Evolutionary conservation across 2,888 invertebrate genomes (phyloP), one percentile per base, ranked within the genome.

Genomic region (Metacarcinus magister): DNA sequence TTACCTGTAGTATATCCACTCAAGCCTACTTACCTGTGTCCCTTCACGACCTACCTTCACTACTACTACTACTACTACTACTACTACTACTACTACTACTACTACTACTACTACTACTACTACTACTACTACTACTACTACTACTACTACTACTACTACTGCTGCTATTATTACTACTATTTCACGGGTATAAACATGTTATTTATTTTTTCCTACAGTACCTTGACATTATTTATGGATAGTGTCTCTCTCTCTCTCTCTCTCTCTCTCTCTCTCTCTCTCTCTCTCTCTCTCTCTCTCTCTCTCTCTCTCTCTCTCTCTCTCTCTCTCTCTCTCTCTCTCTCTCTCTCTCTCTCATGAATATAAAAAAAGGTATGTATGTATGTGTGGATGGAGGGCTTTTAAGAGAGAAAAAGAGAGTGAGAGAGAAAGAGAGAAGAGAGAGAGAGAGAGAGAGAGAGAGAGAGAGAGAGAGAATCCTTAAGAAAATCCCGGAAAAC

Each of bases 201-300:
- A 48, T 13, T 48, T 13, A n/a, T n/a, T 13, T 13, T 48, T 60
- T 5, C 16, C 60, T 60, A 60, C 60, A 60, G 60, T 16, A 60
- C 60, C 60, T 60, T 2, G 75, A n/a, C 75, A 75, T 75, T 32
- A 82, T 13, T 82, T 32, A 32, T 91, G 91, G 19, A 91, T 46
- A n/a, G 13, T 16, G 19, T 19, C 91, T 3, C n/a, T 7, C 46
- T 28, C 28, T 54, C 28, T 54, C 92, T 46, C 48, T 54, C 32
- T 92, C 92, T 92, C 92, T 92, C 48, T 48, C 92, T 92, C 92
- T 48, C 92, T 48, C 92, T 92, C 92, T 92, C 92, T 92, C 92
- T 48, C 92, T 92, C 92, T 46, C 92, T 92, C 92, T 48, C 92
- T 92, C 92, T 46, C 92, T 92, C 92, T 48, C 48, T 46, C 92